These are phyloP conservation scores for Smithornis capensis DNA, from an alignment of 2,113 vertebrate species.

Conservation along the genomic window DNA sequence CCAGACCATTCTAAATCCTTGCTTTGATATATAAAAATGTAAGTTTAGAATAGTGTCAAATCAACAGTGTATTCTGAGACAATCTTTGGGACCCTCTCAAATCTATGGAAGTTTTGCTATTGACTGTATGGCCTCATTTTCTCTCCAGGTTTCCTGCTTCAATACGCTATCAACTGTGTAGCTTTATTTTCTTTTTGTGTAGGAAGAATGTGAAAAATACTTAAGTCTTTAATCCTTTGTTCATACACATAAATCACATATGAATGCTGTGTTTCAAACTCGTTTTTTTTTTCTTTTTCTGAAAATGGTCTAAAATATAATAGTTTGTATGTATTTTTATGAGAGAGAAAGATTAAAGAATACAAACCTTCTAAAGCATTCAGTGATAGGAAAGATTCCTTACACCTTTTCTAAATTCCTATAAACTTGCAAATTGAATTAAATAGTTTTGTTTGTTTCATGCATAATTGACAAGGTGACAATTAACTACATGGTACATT, in stretches of 20 bases:
- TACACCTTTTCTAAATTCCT: not conserved
- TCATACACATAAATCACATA: not conserved
- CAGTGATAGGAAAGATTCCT: not conserved
- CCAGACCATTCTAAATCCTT: not conserved
- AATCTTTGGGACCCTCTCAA: not conserved
- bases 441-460: constrained; percentile 29
- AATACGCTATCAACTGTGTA: not conserved
- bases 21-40: not conserved
- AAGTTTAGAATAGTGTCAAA: not conserved
- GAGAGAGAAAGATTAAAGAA: not conserved
- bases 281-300: not conserved
- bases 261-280: not conserved
- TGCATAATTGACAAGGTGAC: constrained; percentile 45
- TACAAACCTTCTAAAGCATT: not conserved
- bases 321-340: not conserved
- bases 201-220: not conserved
- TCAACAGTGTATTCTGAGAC: fast-evolving
- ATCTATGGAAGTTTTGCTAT: not conserved
- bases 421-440: constrained; percentile 12
- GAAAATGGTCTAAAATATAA: not conserved
- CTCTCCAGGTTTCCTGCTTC: not conserved
- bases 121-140: not conserved
- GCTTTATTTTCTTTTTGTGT: not conserved
- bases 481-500: constrained; percentile 14
- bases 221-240: not conserved